phyloP scores from a whole-genome alignment of 2,888 invertebrate species.

The Panopea generosa region DNA sequence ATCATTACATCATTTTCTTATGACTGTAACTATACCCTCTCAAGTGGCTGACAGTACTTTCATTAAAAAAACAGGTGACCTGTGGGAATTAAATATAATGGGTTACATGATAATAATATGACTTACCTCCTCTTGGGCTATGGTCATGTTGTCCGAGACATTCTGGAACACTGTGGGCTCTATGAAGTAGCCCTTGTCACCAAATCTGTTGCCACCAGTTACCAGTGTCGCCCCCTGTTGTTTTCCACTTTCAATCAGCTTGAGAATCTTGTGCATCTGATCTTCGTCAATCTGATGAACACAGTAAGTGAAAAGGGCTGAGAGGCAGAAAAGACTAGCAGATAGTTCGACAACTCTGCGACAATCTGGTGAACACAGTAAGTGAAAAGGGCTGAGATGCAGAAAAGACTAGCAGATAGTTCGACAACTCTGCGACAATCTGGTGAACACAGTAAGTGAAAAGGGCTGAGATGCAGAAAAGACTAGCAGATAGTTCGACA shows the following conservation, averaged over 20 bases:
- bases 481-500: too few species aligned
- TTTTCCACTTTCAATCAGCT: constrained; percentile 91
- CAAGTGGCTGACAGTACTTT: too few species aligned
- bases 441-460: constrained; percentile 57
- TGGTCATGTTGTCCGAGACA: constrained; percentile 86
- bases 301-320: too few species aligned
- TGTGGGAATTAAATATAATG: too few species aligned
- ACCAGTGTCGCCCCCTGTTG: constrained; percentile 92
- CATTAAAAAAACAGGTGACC: too few species aligned
- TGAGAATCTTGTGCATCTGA: constrained; percentile 92
- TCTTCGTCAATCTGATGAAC: constrained; percentile 79
- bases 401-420: too few species aligned
- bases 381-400: too few species aligned
- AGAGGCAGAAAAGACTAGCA: too few species aligned
- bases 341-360: constrained; percentile 88
- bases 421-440: constrained; percentile 88
- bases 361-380: constrained; percentile 77
- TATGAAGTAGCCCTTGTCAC: constrained; percentile 85
- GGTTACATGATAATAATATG: too few species aligned
- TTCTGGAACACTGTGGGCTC: constrained; percentile 86
- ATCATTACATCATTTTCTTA: too few species aligned
- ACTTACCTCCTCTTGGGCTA: constrained; percentile 86
- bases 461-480: too few species aligned
- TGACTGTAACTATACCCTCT: too few species aligned
- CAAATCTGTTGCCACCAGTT: constrained; percentile 88